These are phyloP conservation scores for Tetrapedia diversipes DNA, from an alignment of 2,888 invertebrate genomes.

Conservation along the genomic window DNA sequence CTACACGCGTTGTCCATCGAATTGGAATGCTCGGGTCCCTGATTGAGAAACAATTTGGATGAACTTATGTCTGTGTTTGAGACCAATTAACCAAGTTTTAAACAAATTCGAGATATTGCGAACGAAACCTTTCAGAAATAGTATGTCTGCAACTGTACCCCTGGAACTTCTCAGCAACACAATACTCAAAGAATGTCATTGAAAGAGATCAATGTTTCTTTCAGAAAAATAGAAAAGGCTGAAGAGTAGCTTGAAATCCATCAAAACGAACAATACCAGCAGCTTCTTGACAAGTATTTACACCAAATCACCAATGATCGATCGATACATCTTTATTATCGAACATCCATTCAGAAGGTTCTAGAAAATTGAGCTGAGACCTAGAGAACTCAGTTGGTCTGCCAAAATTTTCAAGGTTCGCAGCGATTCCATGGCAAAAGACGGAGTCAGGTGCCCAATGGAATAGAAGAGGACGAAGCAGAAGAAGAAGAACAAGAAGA, in stretches of 20 bases:
- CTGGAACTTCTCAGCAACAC: too few species aligned
- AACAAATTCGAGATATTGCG: too few species aligned
- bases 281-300: neutral
- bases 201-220: too few species aligned
- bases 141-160: neutral
- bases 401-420: neutral
- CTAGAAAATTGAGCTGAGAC: neutral
- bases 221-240: neutral
- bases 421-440: conserved; percentile 33
- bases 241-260: neutral
- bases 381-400: neutral
- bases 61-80: neutral
- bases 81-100: neutral
- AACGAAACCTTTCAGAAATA: neutral
- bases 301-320: neutral
- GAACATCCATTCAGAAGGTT: neutral
- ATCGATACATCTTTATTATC: neutral
- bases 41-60: neutral
- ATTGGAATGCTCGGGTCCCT: conserved; percentile 3
- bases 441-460: conserved; percentile 35
- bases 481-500: conserved; percentile 40
- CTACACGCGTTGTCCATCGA: conserved; percentile 26
- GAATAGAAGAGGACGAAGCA: conserved; percentile 25
- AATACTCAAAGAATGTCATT: neutral
- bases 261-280: neutral